Evolutionary conservation across 2,113 vertebrate species (phyloP), one percentile per base, ranked within the genome.

Genomic region (Cacatua alba): DNA sequence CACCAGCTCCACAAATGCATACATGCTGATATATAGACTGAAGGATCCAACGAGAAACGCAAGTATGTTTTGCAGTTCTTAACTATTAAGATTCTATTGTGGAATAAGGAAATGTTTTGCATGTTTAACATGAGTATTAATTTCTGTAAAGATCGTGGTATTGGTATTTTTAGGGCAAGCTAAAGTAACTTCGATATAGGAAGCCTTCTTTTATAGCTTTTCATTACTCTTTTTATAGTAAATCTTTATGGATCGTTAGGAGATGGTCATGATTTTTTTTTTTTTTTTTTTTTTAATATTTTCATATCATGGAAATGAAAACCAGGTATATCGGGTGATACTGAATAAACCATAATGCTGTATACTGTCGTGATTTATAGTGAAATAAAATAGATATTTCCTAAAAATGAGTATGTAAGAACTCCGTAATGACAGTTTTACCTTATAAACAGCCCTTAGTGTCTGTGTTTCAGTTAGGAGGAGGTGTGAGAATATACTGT

Each of bases 21-120:
- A 99, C 91, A 99, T 99, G 99, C 98, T 99, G 91, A 99, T 99
- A 96, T 99, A 99, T 92, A 99, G 99, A 97, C 96, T 99, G 96
- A 99, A 99, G 97, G 99, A 99, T 96, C 96, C 98, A 86, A 97
- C 98, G 63, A 98, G 99, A 98, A 99, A 99, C 98, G 98, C 99
- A 98, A 99, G 99, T 97, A 53, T 86, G n/a, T 84, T 79, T 63
- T 67, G 39, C 49, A 77, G 31, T 68, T 67, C 35, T 72, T 53
- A 25, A 35, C 35, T 70, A 39, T 3, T 44, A 53, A 79, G 35
- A 29, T 39, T 65, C 46, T 52, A 4, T 64, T 78, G 39, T 68
- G 21, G 21, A 71, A n/a, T n/a, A 67, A 43, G 15, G 31, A 57
- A 48, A 7, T 60, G 7, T 44, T 82, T 84, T 77, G 35, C 29